Evolutionary conservation across 2,797 vertebrate genomes (phyloP).

Genomic region (Lagocephalus sceleratus): DNA sequence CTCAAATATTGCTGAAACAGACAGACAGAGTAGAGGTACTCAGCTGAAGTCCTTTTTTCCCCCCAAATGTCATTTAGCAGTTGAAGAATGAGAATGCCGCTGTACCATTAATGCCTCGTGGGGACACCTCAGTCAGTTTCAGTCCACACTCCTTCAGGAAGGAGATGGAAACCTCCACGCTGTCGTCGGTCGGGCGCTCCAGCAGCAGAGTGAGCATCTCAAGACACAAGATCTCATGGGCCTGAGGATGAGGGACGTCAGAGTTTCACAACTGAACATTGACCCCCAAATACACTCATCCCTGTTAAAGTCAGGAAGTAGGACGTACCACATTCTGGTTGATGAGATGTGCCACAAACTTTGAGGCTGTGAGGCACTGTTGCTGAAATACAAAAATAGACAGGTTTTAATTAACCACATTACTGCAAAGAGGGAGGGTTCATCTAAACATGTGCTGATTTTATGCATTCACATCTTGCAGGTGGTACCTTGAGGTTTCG

Average conservation of each 20-base stretch:
- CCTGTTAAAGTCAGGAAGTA: neutral
- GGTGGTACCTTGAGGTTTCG: constrained; percentile 90
- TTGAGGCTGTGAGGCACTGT: constrained; percentile 95
- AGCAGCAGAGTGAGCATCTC: constrained; percentile 96
- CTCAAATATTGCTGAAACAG: constrained; percentile 90
- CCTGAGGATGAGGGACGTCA: constrained; percentile 64
- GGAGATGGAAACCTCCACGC: constrained; percentile 93
- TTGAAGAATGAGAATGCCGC: neutral
- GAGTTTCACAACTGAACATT: neutral
- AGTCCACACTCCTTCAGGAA: constrained; percentile 97
- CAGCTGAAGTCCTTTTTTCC: neutral
- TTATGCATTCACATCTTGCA: neutral
- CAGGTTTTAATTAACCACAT: neutral
- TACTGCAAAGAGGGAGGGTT: no score
- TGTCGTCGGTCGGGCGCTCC: constrained; percentile 95
- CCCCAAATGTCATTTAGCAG: neutral
- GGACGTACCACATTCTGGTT: constrained; percentile 97
- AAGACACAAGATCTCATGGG: constrained; percentile 93
- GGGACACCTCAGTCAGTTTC: constrained; percentile 94
- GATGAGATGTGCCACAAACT: constrained; percentile 98
- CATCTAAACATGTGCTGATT: no score
- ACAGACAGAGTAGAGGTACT: neutral
- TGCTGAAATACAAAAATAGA: constrained; percentile 75
- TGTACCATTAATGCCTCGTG: constrained; percentile 92
- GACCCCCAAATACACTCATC: neutral